Conservation (phyloP, 2,888 invertebrate species). For the Drosophila tripunctata region DNA sequence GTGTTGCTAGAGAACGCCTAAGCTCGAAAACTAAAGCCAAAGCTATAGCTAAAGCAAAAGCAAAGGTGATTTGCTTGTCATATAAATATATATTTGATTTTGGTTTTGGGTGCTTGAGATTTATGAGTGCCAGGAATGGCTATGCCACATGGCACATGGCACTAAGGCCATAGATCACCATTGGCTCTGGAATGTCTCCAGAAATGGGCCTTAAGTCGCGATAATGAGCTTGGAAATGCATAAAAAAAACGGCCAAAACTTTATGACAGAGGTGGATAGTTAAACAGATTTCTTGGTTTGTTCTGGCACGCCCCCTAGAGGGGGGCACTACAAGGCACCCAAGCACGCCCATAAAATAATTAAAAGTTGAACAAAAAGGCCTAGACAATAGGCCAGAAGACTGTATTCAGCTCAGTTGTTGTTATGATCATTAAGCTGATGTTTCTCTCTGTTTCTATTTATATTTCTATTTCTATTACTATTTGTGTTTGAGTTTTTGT, state of each 20-base stretch:
- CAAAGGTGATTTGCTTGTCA: constrained; percentile 73
- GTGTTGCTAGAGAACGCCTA: constrained; percentile 61
- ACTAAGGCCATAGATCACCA: constrained; percentile 55
- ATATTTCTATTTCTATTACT: neutral
- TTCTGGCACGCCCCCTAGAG: constrained; percentile 9
- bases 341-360: constrained; percentile 60
- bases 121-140: constrained; percentile 46
- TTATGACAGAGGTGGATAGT: constrained; percentile 18
- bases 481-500: constrained; percentile 7
- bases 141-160: constrained; percentile 1
- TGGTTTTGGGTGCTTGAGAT: constrained; percentile 39
- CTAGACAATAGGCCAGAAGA: constrained; percentile 27
- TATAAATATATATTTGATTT: constrained; percentile 76
- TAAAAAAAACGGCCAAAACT: constrained; percentile 37
- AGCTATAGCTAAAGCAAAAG: constrained; percentile 16
- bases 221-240: constrained; percentile 46
- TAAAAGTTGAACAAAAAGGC: constrained; percentile 47
- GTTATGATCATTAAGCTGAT: constrained; percentile 53
- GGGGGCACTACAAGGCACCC: neutral
- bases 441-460: constrained; percentile 9
- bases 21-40: constrained; percentile 15
- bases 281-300: constrained; percentile 7
- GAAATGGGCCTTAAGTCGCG: constrained; percentile 33
- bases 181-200: constrained; percentile 48
- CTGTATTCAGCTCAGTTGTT: constrained; percentile 32